Evolutionary conservation across 1,140 invertebrate genomes (phyloP), one percentile per base, ranked within the genome.

Genomic region (Nymphalis io): DNA sequence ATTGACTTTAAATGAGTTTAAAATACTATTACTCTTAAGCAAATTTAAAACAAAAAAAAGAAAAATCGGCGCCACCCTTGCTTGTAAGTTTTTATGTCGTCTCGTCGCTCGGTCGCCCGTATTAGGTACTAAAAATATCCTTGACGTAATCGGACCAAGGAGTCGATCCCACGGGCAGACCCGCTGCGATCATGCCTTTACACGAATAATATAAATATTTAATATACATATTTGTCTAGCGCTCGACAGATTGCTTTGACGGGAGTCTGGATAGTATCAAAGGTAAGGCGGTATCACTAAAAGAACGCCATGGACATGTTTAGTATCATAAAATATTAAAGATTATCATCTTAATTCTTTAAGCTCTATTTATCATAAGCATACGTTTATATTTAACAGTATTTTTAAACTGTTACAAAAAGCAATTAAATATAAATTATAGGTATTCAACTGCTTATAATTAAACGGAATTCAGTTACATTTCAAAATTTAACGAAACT

Each of bases 131-230:
- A 90, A 89, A 90, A 90, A 90, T 90, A 90, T 80, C 83, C 76
- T 73, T 90, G 88, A 89, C 84, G 87, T 79, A 87, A 85, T 81
- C 75, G 68, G 74, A 77, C 75, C 78, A 78, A 78, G 76, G 76
- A 80, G 70, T 48, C 76, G 78, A 78, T 88, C 86, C 85, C 87
- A 88, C 83, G 85, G 80, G 73, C 81, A 76, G 73, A 68, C 79
- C 73, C 73, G 64, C 57, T 68, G 60, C 68, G 73, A 75, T 76
- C 70, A 79, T 79, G 78, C 75, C 82, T 83, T 76, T 75, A 74
- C 74, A 76, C 70, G 77, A 79, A 80, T 78, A 83, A 84, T 87
- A 88, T 90, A 88, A 88, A 90, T 88, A 88, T 90, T 90, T 90
- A 83, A 87, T 85, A 82, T 84, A 67, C 39, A 62, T 60, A 84